phyloP scores from a whole-genome alignment of 2,113 vertebrate genomes.

The Grus americana region DNA sequence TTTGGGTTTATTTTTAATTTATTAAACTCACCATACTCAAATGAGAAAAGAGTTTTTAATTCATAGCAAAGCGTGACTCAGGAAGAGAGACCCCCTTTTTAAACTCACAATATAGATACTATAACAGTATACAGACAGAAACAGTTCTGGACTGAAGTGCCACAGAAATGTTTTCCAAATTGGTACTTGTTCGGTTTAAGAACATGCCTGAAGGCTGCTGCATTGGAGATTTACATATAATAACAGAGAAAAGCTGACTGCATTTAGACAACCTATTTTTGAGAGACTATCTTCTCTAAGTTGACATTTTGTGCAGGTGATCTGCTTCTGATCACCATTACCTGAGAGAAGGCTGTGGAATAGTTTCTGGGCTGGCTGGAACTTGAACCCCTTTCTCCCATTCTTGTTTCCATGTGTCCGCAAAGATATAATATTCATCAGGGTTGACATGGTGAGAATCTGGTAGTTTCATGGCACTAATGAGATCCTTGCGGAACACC shows the following conservation, averaged over 20 bases:
- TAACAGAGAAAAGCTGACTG: neutral
- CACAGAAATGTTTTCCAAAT: neutral
- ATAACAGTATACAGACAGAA: neutral
- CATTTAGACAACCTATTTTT: neutral
- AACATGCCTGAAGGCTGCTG: neutral
- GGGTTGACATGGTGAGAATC: constrained; percentile 92
- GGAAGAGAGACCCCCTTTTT: neutral
- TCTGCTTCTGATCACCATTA: neutral
- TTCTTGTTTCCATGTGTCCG: constrained; percentile 96
- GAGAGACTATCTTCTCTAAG: neutral
- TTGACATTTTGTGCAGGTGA: neutral
- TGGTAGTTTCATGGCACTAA: constrained; percentile 98
- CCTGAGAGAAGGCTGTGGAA: constrained; percentile 91
- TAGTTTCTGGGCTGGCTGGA: constrained; percentile 87
- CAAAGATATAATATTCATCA: constrained; percentile 93
- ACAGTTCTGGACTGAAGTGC: neutral
- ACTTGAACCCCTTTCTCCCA: constrained; percentile 99
- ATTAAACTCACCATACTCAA: neutral
- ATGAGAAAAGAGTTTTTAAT: neutral
- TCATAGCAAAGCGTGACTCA: neutral
- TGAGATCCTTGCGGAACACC: constrained; percentile 99
- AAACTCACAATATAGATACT: neutral
- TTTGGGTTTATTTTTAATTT: neutral
- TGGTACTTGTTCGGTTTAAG: neutral
- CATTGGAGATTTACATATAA: neutral